Base-by-base conservation (phyloP, 2,888 invertebrate genomes). In the Rapana venosa region DNA sequence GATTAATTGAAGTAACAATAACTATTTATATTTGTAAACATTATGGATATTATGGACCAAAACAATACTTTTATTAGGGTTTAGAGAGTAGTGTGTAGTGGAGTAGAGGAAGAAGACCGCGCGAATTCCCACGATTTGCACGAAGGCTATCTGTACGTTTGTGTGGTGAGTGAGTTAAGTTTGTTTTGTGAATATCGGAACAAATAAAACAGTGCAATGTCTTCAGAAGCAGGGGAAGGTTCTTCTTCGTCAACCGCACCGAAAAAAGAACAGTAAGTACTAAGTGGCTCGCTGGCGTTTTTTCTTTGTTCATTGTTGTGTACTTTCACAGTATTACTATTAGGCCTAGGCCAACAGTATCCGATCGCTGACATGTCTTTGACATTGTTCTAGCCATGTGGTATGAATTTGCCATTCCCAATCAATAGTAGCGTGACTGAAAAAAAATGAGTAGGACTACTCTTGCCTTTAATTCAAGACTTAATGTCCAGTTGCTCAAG, bases 41-140 rank as follows among this genome's bases (percentile, higher is more conserved):
- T 47, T 47, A 47, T 47, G 47, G 47, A 47, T 8, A 47, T 26
- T 81, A 30, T 30, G 17, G 8, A 30, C n/a, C n/a, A 8, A 88
- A n/a, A 36, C 26, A 88, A 81, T 47, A 61, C 20, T 70, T 84
- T 89, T 32, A 11, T 88, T n/a, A n/a, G n/a, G n/a, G n/a, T n/a
- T 61, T 47, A 83, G 88, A 88, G 81, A 61, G 13, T 88, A 87
- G 1, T 5, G 35, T n/a, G 22, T 85, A n/a, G 70, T 32, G 85
- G 47, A 47, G 8, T 5, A 47, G 8, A 47, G 47, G 47, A 5
- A 8, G 20, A 36, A 85, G 74, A 81, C 56, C 61, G 90, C 90
- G 90, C 90, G 90, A 90, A 90, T 66, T 87, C 79, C 66, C 32
- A 58, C 36, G 77, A 4, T 87, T 86, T 89, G 89, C 89, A 89